These are phyloP conservation scores for Actenoides hombroni DNA, from an alignment of 2,113 vertebrate species.

Conservation along the genomic window DNA sequence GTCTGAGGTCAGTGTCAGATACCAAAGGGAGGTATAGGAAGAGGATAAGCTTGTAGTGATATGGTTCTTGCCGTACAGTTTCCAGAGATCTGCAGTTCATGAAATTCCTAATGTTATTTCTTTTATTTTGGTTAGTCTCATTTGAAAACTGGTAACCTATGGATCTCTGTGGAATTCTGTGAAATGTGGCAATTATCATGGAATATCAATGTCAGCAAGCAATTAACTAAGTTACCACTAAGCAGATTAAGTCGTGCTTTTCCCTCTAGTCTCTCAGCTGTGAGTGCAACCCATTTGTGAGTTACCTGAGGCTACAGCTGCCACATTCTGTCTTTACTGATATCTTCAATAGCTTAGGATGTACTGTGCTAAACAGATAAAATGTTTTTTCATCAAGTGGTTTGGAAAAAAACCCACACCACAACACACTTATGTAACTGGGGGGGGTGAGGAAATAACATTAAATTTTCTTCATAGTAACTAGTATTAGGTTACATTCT, in stretches of 20 bases:
- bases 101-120: not conserved
- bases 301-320: conserved; percentile 21
- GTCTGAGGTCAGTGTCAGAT: not conserved
- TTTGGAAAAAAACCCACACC: not conserved
- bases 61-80: not conserved
- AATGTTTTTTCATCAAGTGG: not conserved
- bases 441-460: not conserved
- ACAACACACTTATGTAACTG: conserved; percentile 6
- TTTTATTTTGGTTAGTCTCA: not conserved
- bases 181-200: not conserved
- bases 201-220: conserved; percentile 16
- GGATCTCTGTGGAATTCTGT: not conserved
- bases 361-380: conserved; percentile 28
- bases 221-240: conserved; percentile 21
- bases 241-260: not conserved
- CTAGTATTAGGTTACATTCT: not conserved
- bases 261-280: not conserved
- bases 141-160: not conserved
- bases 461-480: not conserved
- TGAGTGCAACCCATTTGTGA: not conserved
- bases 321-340: conserved; percentile 38
- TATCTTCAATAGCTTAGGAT: conserved; percentile 7
- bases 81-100: not conserved
- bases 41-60: not conserved
- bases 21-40: not conserved